A percentile compares a stretch with the other conserved stretches of the same genome.
Evolutionary conservation across 2,113 vertebrate genomes (phyloP).

Genomic region (Ailurus styani): DNA sequence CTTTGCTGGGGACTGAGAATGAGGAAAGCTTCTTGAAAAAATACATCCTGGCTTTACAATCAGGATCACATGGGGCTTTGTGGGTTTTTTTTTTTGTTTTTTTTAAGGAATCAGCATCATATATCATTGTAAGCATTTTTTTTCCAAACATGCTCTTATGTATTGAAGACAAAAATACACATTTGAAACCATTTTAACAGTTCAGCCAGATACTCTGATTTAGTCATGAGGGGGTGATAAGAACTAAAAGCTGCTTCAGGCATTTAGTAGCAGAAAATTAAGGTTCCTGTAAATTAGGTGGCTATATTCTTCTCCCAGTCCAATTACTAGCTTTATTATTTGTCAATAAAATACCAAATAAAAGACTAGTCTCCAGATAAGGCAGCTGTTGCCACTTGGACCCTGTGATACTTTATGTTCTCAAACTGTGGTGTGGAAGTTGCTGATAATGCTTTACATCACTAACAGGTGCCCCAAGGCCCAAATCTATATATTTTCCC

Average conservation of each 20-base stretch:
- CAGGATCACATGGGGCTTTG: not conserved
- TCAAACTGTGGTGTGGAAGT: constrained; percentile 51
- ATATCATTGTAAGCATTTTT: not conserved
- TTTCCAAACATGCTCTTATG: constrained; percentile 21
- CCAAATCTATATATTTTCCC: not conserved
- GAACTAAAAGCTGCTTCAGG: constrained; percentile 74
- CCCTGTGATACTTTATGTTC: constrained; percentile 48
- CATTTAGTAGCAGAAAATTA: constrained; percentile 76
- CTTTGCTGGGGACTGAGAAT: not conserved
- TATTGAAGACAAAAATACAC: constrained; percentile 13
- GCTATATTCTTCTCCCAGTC: constrained; percentile 69
- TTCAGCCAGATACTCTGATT: constrained; percentile 54
- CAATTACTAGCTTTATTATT: constrained; percentile 82
- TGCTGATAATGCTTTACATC: constrained; percentile 67
- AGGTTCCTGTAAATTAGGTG: constrained; percentile 78
- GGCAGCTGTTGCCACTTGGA: constrained; percentile 72
- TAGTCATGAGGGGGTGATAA: constrained; percentile 61
- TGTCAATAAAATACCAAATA: constrained; percentile 79
- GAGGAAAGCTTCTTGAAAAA: not conserved
- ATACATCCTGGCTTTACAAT: not conserved
- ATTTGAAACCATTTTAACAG: constrained; percentile 62
- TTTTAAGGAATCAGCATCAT: not conserved
- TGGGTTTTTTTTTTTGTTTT: not conserved
- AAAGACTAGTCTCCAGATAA: constrained; percentile 74
- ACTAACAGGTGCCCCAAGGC: constrained; percentile 56